These are phyloP conservation scores for Pimephales promelas DNA, from an alignment of 2,113 vertebrate species.

Conservation along the genomic window DNA sequence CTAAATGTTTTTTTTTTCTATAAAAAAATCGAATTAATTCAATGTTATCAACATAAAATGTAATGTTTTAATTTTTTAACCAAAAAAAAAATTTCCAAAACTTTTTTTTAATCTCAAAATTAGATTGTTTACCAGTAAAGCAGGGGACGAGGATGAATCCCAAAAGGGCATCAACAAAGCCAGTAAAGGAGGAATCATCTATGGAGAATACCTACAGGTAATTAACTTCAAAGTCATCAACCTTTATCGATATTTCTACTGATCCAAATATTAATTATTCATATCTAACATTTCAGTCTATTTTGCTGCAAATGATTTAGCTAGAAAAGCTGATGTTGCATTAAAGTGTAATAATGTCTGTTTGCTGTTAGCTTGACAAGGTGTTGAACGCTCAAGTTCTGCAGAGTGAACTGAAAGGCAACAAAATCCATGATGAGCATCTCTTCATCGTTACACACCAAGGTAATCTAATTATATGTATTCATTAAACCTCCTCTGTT, in stretches of 20 bases:
- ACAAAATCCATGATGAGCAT: slow-evolving; percentile 96
- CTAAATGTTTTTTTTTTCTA: background rate
- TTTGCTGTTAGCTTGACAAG: slow-evolving; percentile 85
- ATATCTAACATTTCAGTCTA: background rate
- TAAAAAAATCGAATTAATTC: background rate
- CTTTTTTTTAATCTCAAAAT: background rate
- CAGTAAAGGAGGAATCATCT: slow-evolving; percentile 85
- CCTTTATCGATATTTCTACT: background rate
- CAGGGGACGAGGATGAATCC: slow-evolving; percentile 76
- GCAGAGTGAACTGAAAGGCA: slow-evolving; percentile 89
- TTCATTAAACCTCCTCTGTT: background rate
- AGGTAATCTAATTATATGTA: slow-evolving; percentile 72
- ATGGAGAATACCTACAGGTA: slow-evolving; percentile 92
- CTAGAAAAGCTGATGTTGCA: background rate
- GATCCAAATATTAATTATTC: background rate
- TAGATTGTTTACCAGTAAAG: slow-evolving; percentile 77
- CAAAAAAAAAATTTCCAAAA: too few species aligned
- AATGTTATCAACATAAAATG: background rate
- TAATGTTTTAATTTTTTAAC: background rate
- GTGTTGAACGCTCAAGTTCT: slow-evolving; percentile 88
- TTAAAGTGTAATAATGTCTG: background rate
- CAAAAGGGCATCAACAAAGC: slow-evolving; percentile 87
- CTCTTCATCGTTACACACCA: slow-evolving; percentile 97
- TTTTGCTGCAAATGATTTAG: too few species aligned
- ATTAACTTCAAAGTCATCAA: slow-evolving; percentile 30